Conservation (phyloP, 2,797 vertebrate genomes). For the Myotis findleyi region DNA sequence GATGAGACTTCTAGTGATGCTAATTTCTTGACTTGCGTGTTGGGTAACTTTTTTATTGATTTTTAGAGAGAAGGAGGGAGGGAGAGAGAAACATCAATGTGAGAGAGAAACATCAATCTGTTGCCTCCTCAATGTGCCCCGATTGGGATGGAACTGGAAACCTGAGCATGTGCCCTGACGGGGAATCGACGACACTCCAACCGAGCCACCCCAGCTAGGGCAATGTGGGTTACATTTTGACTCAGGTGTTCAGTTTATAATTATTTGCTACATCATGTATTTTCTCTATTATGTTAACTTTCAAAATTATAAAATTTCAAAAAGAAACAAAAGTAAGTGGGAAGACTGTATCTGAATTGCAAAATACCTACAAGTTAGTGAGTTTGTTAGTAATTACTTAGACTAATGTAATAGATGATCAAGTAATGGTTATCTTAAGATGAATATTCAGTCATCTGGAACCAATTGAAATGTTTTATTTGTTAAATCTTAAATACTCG, state of each 20-base stretch:
- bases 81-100: neutral
- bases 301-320: constrained; percentile 10
- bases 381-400: neutral
- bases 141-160: neutral
- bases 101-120: neutral
- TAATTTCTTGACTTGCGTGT: neutral
- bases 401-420: neutral
- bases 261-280: neutral
- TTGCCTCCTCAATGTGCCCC: neutral
- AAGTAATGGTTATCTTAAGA: neutral
- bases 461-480: neutral
- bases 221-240: neutral
- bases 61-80: neutral
- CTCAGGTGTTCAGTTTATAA: neutral
- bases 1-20: neutral
- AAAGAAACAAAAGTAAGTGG: neutral
- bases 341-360: neutral
- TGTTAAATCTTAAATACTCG: constrained; percentile 1
- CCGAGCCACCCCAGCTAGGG: neutral
- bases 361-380: neutral
- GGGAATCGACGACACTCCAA: neutral
- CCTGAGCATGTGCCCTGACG: neutral
- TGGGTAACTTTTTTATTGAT: neutral
- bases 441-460: constrained; percentile 18
- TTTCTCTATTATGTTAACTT: neutral